These are phyloP conservation scores for Monochamus alternatus DNA, from an alignment of 2,888 invertebrate species.

Conservation along the genomic window DNA sequence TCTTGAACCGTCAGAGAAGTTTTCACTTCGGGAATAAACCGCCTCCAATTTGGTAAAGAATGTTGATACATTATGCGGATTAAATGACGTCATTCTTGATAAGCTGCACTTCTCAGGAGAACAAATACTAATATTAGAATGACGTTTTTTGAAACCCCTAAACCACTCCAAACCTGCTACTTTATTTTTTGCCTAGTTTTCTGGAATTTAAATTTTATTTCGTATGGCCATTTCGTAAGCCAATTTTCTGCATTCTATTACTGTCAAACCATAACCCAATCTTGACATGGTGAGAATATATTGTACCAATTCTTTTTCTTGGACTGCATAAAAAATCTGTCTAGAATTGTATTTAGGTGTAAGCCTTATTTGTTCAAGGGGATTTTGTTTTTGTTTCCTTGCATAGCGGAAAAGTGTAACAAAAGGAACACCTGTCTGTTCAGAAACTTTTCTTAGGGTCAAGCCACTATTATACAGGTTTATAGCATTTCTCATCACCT, in stretches of 20 bases:
- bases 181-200: constrained; percentile 46
- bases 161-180: constrained; percentile 49
- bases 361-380: constrained; percentile 14
- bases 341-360: constrained; percentile 16
- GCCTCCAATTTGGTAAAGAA: constrained; percentile 48
- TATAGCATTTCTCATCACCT: background rate
- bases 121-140: constrained; percentile 46
- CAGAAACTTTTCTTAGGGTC: constrained; percentile 6
- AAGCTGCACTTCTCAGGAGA: constrained; percentile 49
- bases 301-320: constrained; percentile 11
- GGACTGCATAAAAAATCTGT: background rate
- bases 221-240: constrained; percentile 49
- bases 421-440: constrained; percentile 1
- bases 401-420: constrained; percentile 2
- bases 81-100: constrained; percentile 52
- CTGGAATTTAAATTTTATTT: constrained; percentile 42
- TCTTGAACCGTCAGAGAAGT: constrained; percentile 40
- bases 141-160: constrained; percentile 42
- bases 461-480: constrained; percentile 12
- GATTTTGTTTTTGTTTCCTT: constrained; percentile 5
- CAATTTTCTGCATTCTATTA: constrained; percentile 37
- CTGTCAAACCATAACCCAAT: constrained; percentile 49
- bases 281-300: constrained; percentile 8
- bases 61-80: constrained; percentile 45
- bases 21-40: constrained; percentile 21